phyloP scores from a whole-genome alignment of 2,888 invertebrate genomes.

The Plebejus melissa region DNA sequence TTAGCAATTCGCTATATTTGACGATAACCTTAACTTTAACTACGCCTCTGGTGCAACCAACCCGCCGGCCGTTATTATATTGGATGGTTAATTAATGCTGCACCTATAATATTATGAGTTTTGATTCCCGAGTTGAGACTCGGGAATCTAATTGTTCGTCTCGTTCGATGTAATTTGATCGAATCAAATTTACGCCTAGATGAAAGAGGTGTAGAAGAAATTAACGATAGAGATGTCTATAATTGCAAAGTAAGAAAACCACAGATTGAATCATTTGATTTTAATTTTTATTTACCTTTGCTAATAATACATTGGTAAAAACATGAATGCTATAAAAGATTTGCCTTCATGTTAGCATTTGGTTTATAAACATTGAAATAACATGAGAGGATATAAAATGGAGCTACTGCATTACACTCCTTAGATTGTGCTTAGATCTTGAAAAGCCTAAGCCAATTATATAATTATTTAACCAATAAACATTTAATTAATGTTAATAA shows the following conservation, averaged over 20 bases:
- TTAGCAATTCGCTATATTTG: too few species aligned
- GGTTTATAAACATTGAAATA: conserved; percentile 65
- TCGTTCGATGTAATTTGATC: too few species aligned
- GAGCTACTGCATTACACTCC: conserved; percentile 47
- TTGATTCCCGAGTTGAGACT: too few species aligned
- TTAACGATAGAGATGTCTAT: not conserved
- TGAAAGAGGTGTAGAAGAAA: too few species aligned
- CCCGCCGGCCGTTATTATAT: too few species aligned
- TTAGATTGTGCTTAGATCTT: conserved; percentile 41
- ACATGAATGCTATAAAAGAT: conserved; percentile 75
- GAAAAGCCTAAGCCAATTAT: conserved; percentile 42
- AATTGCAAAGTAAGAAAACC: conserved; percentile 33
- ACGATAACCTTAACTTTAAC: too few species aligned
- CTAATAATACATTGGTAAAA: conserved; percentile 78
- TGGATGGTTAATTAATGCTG: too few species aligned
- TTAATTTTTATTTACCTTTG: conserved; percentile 78
- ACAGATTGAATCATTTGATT: conserved; percentile 70
- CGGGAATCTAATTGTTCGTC: too few species aligned
- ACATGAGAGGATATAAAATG: conserved; percentile 52
- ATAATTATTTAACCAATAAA: conserved; percentile 34
- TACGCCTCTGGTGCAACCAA: too few species aligned
- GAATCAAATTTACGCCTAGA: too few species aligned
- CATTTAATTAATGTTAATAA: conserved; percentile 49
- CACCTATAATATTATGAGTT: too few species aligned
- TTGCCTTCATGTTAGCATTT: conserved; percentile 70